phyloP scores from a whole-genome alignment of 2,797 vertebrate species.

The Anguilla anguilla region DNA sequence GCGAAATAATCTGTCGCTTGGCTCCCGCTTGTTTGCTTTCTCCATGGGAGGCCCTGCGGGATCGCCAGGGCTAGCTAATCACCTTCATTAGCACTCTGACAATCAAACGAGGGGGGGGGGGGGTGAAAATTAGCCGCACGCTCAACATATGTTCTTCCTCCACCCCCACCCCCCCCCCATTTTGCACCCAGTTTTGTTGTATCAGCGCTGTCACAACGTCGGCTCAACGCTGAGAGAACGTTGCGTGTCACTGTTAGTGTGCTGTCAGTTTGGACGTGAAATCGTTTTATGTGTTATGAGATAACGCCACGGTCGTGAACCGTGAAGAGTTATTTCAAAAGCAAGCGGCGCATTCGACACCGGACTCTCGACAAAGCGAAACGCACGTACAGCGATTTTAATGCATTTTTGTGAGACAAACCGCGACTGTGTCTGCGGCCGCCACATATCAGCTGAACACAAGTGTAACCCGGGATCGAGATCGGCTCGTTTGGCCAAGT shows the following conservation, averaged over 20 bases:
- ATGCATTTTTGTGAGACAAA: not conserved
- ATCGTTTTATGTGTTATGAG: not conserved
- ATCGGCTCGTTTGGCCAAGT: too few relatives aligned
- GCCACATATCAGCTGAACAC: too few relatives aligned
- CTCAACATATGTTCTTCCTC: too few relatives aligned
- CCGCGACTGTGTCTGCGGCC: too few relatives aligned
- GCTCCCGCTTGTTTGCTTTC: conserved; percentile 58
- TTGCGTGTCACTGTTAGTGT: too few relatives aligned
- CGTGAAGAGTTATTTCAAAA: not conserved
- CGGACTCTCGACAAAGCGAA: too few relatives aligned
- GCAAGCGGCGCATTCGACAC: not conserved
- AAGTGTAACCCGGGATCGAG: too few relatives aligned
- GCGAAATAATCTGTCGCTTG: conserved; percentile 48
- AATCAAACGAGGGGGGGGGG: not conserved
- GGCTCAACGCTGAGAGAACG: too few relatives aligned
- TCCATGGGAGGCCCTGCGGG: conserved; percentile 50
- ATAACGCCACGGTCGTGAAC: not conserved
- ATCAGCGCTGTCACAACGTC: too few relatives aligned
- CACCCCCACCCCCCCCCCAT: too few relatives aligned
- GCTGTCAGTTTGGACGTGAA: not conserved
- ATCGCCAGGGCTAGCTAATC: conserved; percentile 48
- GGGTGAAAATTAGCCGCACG: too few relatives aligned
- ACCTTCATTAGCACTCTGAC: not conserved
- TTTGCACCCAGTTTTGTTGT: too few relatives aligned
- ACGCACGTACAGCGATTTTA: not conserved